Base-by-base conservation (phyloP, 1,140 invertebrate genomes). In the Philopotamus ludificatus region DNA sequence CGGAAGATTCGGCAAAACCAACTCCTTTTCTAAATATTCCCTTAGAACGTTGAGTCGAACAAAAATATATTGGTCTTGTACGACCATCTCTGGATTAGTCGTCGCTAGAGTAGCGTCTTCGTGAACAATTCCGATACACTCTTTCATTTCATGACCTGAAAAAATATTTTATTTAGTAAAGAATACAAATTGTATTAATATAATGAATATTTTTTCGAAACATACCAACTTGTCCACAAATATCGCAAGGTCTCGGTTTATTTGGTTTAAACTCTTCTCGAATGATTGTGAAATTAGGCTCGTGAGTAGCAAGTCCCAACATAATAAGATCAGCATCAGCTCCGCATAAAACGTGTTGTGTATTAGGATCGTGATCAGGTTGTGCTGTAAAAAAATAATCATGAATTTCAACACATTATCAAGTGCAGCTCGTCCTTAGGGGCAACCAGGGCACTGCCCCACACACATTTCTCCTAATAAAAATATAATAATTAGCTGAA, bases 301-400 rank as follows among this genome's bases (percentile, higher is more conserved):
- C 98, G 77, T 99, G 98, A 0, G 97, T 99, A 0, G 98, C 97
- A 18, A 99, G 81, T 22, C 97, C 98, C 75, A 98, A 81, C 94
- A 98, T 97, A 73, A 98, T 98, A n/a, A 99, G 85, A 85, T 98
- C 96, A 21, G 96, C 94, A 81, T 99, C 98, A 10, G 97, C 97
- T 65, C 98, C 98, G 82, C 96, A 99, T 0, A 99, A 77, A 69
- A 95, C 95, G 79, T 99, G 98, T 66, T 94, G 90, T 0, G 97
- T 99, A 76, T 99, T 99, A 0, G 97, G 94, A 79, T 99, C 93
- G 80, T 99, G 95, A 79, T 95, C 89, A 0, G 94, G 94, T 78
- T 96, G 93, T 18, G 91, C 93, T 87, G 74, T 57, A 41, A 57
- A 39, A 16, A 57, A 16, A 57, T 18, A 4, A 49, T 73, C 15